Conservation (phyloP, 1,140 invertebrate genomes). For the Chionoecetes opilio region DNA sequence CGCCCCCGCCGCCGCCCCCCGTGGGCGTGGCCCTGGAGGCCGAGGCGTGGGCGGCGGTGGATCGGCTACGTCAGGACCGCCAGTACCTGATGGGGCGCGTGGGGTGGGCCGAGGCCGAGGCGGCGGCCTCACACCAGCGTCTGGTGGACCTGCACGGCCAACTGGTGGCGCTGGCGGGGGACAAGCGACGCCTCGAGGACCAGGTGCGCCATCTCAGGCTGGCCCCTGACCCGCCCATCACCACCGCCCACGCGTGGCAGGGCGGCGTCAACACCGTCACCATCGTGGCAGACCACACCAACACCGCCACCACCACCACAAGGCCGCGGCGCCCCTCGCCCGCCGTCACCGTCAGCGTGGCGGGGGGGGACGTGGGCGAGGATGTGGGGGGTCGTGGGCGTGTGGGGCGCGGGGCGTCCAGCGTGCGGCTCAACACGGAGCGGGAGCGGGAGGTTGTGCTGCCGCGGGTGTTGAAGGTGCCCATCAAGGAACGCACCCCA, state of each 20-base stretch:
- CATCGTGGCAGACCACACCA: conserved; percentile 63
- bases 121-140: conserved; percentile 77
- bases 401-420: conserved; percentile 65
- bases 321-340: conserved; percentile 65
- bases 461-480: conserved; percentile 79
- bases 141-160: conserved; percentile 79
- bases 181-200: conserved; percentile 78
- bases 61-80: conserved; percentile 87
- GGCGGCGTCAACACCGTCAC: conserved; percentile 74
- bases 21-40: conserved; percentile 66
- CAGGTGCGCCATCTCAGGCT: conserved; percentile 71
- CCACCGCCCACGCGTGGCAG: background rate
- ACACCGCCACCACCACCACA: conserved; percentile 42
- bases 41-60: conserved; percentile 84
- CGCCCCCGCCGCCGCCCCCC: conserved; percentile 58
- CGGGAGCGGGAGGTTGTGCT: conserved; percentile 71
- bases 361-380: conserved; percentile 7
- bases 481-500: conserved; percentile 74
- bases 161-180: conserved; percentile 74
- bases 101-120: conserved; percentile 77
- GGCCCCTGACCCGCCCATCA: background rate
- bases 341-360: conserved; percentile 72
- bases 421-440: conserved; percentile 68
- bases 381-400: conserved; percentile 33
- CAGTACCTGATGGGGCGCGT: conserved; percentile 85